Percentiles rank a stretch among this genome's conserved stretches.
These are phyloP conservation scores for Toxotes jaculatrix DNA, from an alignment of 2,113 vertebrate genomes.

Conservation along the genomic window DNA sequence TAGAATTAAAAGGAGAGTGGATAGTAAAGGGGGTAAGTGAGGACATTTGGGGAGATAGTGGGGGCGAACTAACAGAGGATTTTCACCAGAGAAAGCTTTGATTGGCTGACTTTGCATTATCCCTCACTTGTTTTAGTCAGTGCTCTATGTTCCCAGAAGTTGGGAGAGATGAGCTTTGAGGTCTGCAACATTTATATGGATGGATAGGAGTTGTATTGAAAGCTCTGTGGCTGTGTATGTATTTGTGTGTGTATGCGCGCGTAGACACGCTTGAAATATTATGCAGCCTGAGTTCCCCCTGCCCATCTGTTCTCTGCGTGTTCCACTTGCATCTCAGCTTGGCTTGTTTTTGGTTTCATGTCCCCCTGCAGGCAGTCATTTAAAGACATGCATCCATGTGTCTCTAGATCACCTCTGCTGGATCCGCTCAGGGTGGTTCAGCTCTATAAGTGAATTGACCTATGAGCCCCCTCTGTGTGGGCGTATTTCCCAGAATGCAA, in stretches of 20 bases:
- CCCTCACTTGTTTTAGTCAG: slow-evolving; percentile 17
- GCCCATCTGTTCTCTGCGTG: slow-evolving; percentile 69
- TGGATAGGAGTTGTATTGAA: not conserved
- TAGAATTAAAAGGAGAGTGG: slow-evolving; percentile 28
- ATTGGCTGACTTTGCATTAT: slow-evolving; percentile 29
- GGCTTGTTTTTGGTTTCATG: slow-evolving; percentile 65
- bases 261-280: slow-evolving; percentile 40
- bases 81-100: slow-evolving; percentile 15
- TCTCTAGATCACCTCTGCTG: slow-evolving; percentile 68
- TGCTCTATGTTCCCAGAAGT: not conserved
- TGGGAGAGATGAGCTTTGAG: slow-evolving; percentile 18
- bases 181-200: slow-evolving; percentile 37
- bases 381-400: slow-evolving; percentile 69
- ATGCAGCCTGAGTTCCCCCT: slow-evolving; percentile 46
- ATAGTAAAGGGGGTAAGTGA: not conserved
- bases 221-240: slow-evolving; percentile 15
- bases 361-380: slow-evolving; percentile 72
- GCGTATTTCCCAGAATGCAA: slow-evolving; percentile 70
- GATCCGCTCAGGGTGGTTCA: slow-evolving; percentile 51
- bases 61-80: not conserved
- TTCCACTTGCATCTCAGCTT: slow-evolving; percentile 62
- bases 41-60: not conserved
- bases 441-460: slow-evolving; percentile 74
- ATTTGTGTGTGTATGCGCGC: not conserved
- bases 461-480: slow-evolving; percentile 61